Conservation (phyloP, 2,113 vertebrate species). For the Numida meleagris region DNA sequence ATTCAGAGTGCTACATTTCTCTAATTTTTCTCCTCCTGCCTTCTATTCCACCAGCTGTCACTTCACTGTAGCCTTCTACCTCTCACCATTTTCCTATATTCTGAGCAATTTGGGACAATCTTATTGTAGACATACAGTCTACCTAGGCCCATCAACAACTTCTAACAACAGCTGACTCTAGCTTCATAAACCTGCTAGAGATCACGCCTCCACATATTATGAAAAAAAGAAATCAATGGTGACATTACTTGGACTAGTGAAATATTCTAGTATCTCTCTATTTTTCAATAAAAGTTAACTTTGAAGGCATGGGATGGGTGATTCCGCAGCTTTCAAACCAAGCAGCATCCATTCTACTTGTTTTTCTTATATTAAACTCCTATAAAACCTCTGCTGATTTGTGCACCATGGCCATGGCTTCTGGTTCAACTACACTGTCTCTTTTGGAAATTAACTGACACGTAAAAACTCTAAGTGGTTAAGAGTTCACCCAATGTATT, state of each 20-base stretch:
- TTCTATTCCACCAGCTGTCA: not conserved
- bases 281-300: not conserved
- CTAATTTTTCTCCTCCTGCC: not conserved
- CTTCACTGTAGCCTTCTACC: not conserved
- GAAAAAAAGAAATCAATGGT: not conserved
- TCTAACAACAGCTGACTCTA: not conserved
- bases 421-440: not conserved
- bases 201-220: fast-evolving
- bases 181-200: not conserved
- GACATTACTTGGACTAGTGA: not conserved
- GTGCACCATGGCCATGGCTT: not conserved
- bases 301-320: not conserved
- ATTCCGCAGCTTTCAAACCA: not conserved
- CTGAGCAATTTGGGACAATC: not conserved
- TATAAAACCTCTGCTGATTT: not conserved
- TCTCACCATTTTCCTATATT: not conserved
- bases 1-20: not conserved
- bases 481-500: not conserved
- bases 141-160: not conserved
- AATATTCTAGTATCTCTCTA: not conserved
- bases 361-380: not conserved
- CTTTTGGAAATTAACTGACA: not conserved
- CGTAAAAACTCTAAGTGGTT: not conserved
- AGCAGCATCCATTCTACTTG: not conserved
- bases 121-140: not conserved